Base-by-base conservation (phyloP, 2,888 invertebrate genomes). In the Tubiluchus corallicola region DNA sequence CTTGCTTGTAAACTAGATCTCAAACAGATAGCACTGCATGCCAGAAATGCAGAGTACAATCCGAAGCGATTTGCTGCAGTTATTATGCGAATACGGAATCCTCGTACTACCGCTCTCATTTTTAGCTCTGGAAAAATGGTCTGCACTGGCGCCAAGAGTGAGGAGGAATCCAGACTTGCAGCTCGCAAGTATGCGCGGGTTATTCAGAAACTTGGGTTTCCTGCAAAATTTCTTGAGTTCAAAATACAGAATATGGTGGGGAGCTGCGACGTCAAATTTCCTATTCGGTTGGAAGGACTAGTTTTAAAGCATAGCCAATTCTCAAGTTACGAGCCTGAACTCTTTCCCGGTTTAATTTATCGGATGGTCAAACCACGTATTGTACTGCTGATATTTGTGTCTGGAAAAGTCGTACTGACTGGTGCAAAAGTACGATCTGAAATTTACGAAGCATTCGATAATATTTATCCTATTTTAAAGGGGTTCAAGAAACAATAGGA, bases 11-110 rank as follows among this genome's bases (percentile, higher is more conserved):
- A 85, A 66, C 68, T 96, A 52, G 94, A 98, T 61, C 70, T 98
- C 48, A 94, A 96, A 60, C 87, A 84, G 67, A 98, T 98, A 55
- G 94, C 96, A 0, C 68, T 96, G 2, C 92, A 92, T 63, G 94
- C 96, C 0, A 77, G 96, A 62, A 98, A 98, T 70, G 96, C 96
- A 2, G 96, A 98, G 66, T 98, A 96, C 62, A 98, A 98, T 65
- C 96, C 96, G 4, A 96, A 96, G 67, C 79, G 96, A 58, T 98
- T 98, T 71, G 92, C 94, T 42, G 96, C 96, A 37, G 94, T 98
- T 2, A 96, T 98, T 45, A 98, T 98, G 96, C 66, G 78, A 56
- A 78, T 79, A 53, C 73, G 94, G 59, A 94, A 82, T 42, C 74
- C 74, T 1, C 57, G 73, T 43, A 96, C 82, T 1, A 82, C 82